Evolutionary conservation across 2,888 invertebrate genomes (phyloP).

Genomic region (Creontiades dilutus): DNA sequence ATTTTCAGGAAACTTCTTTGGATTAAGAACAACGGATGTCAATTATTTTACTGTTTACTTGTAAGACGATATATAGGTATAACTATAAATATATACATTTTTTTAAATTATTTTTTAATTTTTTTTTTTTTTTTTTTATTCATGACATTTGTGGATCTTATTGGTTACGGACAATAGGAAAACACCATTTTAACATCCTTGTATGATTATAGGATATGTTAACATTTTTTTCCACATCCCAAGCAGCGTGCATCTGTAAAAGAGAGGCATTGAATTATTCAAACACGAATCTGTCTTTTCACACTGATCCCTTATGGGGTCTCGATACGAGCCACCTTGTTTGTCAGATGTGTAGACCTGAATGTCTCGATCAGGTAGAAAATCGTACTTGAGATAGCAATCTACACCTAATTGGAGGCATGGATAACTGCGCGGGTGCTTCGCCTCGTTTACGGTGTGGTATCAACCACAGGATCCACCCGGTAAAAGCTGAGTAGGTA

Average conservation of each 20-base stretch:
- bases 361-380: constrained; percentile 39
- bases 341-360: constrained; percentile 20
- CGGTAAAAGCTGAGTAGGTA: constrained; percentile 6
- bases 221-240: too few relatives aligned
- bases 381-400: constrained; percentile 36
- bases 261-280: constrained; percentile 5
- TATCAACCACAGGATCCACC: neutral
- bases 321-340: neutral
- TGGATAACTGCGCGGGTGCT: constrained; percentile 36
- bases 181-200: too few relatives aligned
- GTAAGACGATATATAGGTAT: too few relatives aligned
- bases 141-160: too few relatives aligned
- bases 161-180: too few relatives aligned
- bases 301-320: neutral
- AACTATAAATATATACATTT: too few relatives aligned
- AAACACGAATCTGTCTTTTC: neutral
- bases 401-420: constrained; percentile 19
- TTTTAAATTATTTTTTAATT: too few relatives aligned
- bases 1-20: too few relatives aligned
- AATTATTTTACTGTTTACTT: too few relatives aligned
- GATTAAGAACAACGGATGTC: too few relatives aligned
- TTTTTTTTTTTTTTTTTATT: too few relatives aligned
- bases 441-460: neutral
- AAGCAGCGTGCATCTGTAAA: neutral
- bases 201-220: too few relatives aligned